Percentiles rank a stretch among this genome's conserved stretches.
These are phyloP conservation scores for Drosophila setifemur DNA, from an alignment of 1,140 invertebrate species.

Conservation along the genomic window DNA sequence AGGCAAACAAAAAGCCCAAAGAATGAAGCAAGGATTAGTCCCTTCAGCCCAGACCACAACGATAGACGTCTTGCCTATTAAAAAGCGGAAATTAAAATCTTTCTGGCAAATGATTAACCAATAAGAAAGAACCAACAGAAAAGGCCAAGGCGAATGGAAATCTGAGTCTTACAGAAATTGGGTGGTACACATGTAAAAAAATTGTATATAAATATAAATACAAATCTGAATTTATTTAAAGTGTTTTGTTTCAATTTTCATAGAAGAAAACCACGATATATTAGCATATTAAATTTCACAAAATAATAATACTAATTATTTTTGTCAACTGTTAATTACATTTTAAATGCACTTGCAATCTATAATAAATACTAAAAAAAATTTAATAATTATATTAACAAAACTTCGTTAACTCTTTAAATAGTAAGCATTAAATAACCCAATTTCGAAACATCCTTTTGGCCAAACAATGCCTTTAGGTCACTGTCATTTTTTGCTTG, in stretches of 20 bases:
- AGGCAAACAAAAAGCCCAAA: slow-evolving; percentile 44
- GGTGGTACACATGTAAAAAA: not conserved
- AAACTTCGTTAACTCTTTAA: too few species aligned
- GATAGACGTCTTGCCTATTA: slow-evolving; percentile 46
- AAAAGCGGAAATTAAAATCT: slow-evolving; percentile 80
- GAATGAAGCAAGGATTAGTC: slow-evolving; percentile 20
- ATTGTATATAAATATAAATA: not conserved
- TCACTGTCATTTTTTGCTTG: not conserved
- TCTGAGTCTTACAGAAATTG: slow-evolving; percentile 1
- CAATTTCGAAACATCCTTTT: not conserved
- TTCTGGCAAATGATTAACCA: slow-evolving; percentile 80
- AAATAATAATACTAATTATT: too few species aligned
- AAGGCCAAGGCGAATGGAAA: slow-evolving; percentile 19
- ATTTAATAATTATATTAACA: too few species aligned
- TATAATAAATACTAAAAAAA: too few species aligned
- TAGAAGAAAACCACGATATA: not conserved
- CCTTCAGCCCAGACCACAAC: slow-evolving; percentile 28
- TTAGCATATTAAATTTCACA: too few species aligned
- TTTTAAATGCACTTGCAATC: too few species aligned
- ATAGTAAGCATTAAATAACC: not conserved
- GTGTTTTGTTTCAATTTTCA: too few species aligned
- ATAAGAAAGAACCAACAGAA: slow-evolving; percentile 54
- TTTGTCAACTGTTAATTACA: too few species aligned
- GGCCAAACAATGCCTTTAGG: not conserved
- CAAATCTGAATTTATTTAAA: too few species aligned